Base-by-base conservation (phyloP, 2,888 invertebrate species). In the Podotricha telesiphe region DNA sequence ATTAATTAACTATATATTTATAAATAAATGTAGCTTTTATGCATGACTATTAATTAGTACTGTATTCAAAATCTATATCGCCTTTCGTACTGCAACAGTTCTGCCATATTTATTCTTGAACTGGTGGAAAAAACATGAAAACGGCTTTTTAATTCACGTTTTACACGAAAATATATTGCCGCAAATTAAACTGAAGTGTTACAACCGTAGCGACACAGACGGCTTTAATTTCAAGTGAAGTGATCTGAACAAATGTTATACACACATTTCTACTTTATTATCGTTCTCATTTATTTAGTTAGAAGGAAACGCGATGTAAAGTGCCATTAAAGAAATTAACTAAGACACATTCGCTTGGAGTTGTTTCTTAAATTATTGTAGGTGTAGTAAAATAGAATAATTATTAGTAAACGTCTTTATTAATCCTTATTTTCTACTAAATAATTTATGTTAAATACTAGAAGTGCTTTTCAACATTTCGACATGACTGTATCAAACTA, bases 151-250 rank as follows among this genome's bases (percentile, higher is more conserved):
- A 42, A 7, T n/a, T 42, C 22, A 5, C 10, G 19, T 59, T 45
- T 4, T 45, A n/a, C 11, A 8, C 42, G 1, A 59, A 7, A 0
- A n/a, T 59, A 59, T 45, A 28, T 15, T 8, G 10, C 6, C 42
- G 5, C 22, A 58, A 48, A 40, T 65, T 56, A 58, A 20, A 10
- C 22, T 17, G 37, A 40, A 34, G 19, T 56, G 11, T 40, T 58
- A 65, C 50, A 50, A 67, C n/a, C 19, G 42, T 50, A 56, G 55
- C 51, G 55, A 51, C 48, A 65, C 45, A 45, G 50, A 19, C 20
- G 45, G 56, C 20, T 65, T 56, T 63, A 69, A 69, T 67, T 70
- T 70, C 15, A 42, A 67, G 56, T 58, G 56, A 63, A 70, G 37
- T 42, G 50, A 50, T 58, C 55, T 62, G 67, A 70, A 63, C 50